These are phyloP conservation scores for Trematomus loennbergii DNA, from an alignment of 2,113 vertebrate species.

Conservation along the genomic window DNA sequence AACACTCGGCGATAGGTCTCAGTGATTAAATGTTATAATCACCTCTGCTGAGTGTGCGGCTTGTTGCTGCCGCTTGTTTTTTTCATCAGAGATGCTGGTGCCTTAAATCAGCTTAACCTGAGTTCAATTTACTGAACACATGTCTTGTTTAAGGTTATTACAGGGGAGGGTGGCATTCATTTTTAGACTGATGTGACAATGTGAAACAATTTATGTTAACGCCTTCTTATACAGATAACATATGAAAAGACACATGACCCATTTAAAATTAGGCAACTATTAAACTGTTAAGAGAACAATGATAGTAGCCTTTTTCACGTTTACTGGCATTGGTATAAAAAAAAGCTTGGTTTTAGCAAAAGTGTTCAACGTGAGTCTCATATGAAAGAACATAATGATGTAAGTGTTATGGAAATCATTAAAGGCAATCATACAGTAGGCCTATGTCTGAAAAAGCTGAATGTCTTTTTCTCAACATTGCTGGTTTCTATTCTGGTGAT, in stretches of 20 bases:
- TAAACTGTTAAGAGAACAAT: neutral
- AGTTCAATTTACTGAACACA: slow-evolving; percentile 48
- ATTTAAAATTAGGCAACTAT: neutral
- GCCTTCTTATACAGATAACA: neutral
- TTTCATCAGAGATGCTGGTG: slow-evolving; percentile 36
- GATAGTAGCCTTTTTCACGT: neutral
- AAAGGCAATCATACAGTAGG: neutral
- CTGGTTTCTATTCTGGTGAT: slow-evolving; percentile 15
- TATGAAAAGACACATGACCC: neutral
- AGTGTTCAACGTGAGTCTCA: neutral
- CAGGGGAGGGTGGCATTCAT: neutral
- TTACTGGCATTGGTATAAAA: no score
- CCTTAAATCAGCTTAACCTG: slow-evolving; percentile 45
- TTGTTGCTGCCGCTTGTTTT: slow-evolving; percentile 34
- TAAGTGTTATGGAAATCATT: neutral
- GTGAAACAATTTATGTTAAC: neutral
- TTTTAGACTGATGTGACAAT: slow-evolving; percentile 19
- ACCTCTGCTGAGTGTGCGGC: slow-evolving; percentile 60
- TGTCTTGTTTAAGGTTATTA: slow-evolving; percentile 45
- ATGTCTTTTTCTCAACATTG: slow-evolving; percentile 12
- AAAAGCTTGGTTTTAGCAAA: neutral
- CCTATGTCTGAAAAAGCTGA: neutral
- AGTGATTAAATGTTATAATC: slow-evolving; percentile 81
- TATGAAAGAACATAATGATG: neutral
- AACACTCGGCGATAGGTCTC: slow-evolving; percentile 50